Evolutionary conservation across 2,113 vertebrate genomes (phyloP), one percentile per base, ranked within the genome.

Genomic region (human (Homo sapiens)): DNA sequence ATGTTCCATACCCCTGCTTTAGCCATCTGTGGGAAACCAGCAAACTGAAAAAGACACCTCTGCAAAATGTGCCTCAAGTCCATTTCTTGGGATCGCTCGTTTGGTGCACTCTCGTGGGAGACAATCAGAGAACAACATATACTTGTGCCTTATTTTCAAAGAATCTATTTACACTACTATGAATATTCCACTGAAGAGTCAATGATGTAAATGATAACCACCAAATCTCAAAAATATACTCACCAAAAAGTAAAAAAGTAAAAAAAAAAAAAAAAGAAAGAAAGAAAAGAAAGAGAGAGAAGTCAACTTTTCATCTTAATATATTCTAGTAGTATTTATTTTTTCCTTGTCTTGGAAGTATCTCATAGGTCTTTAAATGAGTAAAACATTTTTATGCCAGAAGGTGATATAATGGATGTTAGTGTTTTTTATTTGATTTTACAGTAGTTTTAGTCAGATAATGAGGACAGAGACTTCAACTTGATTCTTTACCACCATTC

Each of bases 1-100:
- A 89, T 96, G 94, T 97, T 95, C 98, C 89, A 81, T 97, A 87
- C 95, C 93, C 90, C 94, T 96, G 88, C 89, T 76, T 97, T 98
- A 93, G 96, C 93, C 97, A 98, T 96, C 95, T 97, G 93, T 97
- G 93, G 97, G 92, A 88, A 97, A 81, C 92, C 90, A 98, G 97
- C 88, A 93, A 85, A 81, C 96, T 96, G 96, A 95, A 98, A 97
- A 98, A 94, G 92, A 23, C 40, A 96, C 97, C 97, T 93, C 82
- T 84, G 93, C 35, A 86, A 70, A 95, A 98, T 61, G 5, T 50
- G 96, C 97, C 90, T n/a, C 13, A 35, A 94, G 89, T 95, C 59
- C 96, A 0, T 0, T 59, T 91, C 96, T 61, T 66, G 66, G 66
- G 92, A 95, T 95, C 72, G 40, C 72, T 95, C 94, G 97, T 94